Evolutionary conservation across 2,113 vertebrate genomes (phyloP), one percentile per base, ranked within the genome.

Genomic region (Chaetorhynchus papuensis): DNA sequence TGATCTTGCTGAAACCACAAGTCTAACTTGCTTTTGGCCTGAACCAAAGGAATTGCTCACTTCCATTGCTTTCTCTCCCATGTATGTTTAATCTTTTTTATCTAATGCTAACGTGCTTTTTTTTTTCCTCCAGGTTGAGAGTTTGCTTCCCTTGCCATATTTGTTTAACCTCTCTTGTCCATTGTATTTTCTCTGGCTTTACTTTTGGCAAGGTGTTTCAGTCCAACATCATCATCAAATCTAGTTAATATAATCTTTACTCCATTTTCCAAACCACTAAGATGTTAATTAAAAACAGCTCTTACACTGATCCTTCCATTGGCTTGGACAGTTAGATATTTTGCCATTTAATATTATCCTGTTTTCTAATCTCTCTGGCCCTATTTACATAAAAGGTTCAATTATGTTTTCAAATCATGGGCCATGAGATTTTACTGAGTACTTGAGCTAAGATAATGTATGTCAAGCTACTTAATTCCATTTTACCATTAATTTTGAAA

Each of bases 241-340:
- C 41, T 78, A 77, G 83, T 95, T 94, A 90, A 95, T 77, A 53
- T 45, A 30, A 90, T 66, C 79, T 94, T 80, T 94, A 90, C 41
- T 94, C 82, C 3, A 2, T 96, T 89, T 84, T 94, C 78, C 89
- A 93, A 89, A 89, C 44, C 81, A 91, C 77, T 89, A 91, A 85
- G 77, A 92, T 66, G 75, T 70, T 97, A 96, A 95, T 94, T 94
- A 83, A 93, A 96, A 96, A 11, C 91, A 96, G 65, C 14, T 71
- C 33, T 80, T 94, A 53, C 24, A 54, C 30, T 85, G 59, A 85
- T 81, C 49, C 39, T 83, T 94, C 87, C 33, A 69, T 19, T 90
- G 82, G 44, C 60, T 94, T 80, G 27, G 35, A 66, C 20, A 86
- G 35, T 49, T 50, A 66, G 26, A 44, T 88, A 50, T 56, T 93